phyloP scores from a whole-genome alignment of 2,888 invertebrate species.

The Drosophila antonietae region DNA sequence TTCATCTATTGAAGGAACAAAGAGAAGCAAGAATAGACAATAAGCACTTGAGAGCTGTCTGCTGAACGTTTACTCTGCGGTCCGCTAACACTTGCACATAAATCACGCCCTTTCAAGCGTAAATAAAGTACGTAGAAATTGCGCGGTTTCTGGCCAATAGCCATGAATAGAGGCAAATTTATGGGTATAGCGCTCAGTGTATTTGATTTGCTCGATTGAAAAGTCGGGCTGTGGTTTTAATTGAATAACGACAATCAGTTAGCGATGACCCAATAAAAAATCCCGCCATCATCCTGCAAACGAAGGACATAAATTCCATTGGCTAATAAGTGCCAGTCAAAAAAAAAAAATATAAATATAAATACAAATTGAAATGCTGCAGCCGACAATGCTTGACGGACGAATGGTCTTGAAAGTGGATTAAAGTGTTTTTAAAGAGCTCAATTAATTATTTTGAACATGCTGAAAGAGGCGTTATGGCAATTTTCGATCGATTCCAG shows the following conservation, averaged over 20 bases:
- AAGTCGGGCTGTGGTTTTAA: constrained; percentile 48
- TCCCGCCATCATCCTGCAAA: neutral
- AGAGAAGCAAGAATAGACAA: constrained; percentile 60
- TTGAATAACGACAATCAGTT: constrained; percentile 55
- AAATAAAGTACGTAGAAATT: constrained; percentile 70
- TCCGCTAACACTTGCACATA: constrained; percentile 58
- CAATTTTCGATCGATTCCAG: neutral
- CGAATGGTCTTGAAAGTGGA: neutral
- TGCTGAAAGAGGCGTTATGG: too few relatives aligned
- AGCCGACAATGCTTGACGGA: neutral
- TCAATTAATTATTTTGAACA: neutral
- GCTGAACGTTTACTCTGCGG: constrained; percentile 62
- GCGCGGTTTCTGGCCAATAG: constrained; percentile 53
- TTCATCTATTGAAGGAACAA: constrained; percentile 6
- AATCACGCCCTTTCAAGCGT: constrained; percentile 67
- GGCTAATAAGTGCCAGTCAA: constrained; percentile 33
- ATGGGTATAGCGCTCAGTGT: constrained; percentile 44
- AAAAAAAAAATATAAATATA: neutral
- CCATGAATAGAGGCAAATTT: constrained; percentile 51
- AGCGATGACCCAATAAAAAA: constrained; percentile 43
- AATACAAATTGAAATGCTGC: constrained; percentile 5
- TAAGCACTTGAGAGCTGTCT: constrained; percentile 52
- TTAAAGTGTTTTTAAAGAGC: constrained; percentile 5
- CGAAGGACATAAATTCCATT: constrained; percentile 17
- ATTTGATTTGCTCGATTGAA: constrained; percentile 66